Percentiles rank a stretch among this genome's conserved stretches.
phyloP scores from a whole-genome alignment of 1,140 invertebrate species.

The Drosophila eugracilis region DNA sequence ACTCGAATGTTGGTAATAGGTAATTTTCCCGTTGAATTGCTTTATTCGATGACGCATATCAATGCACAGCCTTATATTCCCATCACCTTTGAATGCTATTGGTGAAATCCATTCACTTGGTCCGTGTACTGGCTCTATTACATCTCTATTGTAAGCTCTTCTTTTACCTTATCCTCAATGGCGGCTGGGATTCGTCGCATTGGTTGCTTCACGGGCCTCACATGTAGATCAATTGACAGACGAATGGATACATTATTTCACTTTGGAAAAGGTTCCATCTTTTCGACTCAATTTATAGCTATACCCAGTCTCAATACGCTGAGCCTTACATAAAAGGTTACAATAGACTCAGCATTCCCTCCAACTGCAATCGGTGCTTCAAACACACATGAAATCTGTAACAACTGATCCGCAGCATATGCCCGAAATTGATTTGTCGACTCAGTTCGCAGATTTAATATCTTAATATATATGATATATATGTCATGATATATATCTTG shows the following conservation, averaged over 20 bases:
- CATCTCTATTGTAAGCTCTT: neutral
- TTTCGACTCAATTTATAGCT: too few relatives aligned
- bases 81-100: neutral
- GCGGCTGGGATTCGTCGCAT: neutral
- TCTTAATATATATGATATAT: too few relatives aligned
- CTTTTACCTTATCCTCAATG: neutral
- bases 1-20: neutral
- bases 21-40: neutral
- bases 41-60: neutral
- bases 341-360: conserved; percentile 3
- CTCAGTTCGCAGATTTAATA: too few relatives aligned
- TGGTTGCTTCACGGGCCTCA: neutral
- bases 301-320: too few relatives aligned
- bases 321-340: conserved; percentile 3
- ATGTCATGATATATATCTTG: too few relatives aligned
- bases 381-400: conserved; percentile 13
- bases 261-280: neutral
- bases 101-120: neutral
- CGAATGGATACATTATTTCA: too few relatives aligned
- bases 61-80: neutral
- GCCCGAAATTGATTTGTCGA: conserved; percentile 7
- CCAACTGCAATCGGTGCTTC: conserved; percentile 9
- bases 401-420: conserved; percentile 11
- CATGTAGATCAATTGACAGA: neutral
- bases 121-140: neutral